Conservation (phyloP, 1,140 invertebrate genomes). For the Ceratosolen solmsi region DNA sequence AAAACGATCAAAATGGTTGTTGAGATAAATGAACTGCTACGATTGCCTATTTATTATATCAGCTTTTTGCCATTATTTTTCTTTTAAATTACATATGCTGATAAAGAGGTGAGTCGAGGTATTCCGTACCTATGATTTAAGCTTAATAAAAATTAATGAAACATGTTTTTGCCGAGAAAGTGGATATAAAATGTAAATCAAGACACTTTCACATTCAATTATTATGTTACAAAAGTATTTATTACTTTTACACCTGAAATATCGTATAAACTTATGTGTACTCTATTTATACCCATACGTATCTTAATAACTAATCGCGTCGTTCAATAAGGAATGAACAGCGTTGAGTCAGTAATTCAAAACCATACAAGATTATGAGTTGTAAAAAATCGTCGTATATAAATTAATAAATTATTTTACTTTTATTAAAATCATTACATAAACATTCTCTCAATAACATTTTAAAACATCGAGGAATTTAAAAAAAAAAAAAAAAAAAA, state of each 20-base stretch:
- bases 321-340: not conserved
- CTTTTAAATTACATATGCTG: not conserved
- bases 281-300: not conserved
- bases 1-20: not conserved
- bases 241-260: not conserved
- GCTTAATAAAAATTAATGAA: slow-evolving; percentile 5
- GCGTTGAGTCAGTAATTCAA: not conserved
- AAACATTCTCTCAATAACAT: not conserved
- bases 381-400: not conserved
- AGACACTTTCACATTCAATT: not conserved
- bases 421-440: not conserved
- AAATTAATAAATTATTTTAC: not conserved
- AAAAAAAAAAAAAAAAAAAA: too few species aligned
- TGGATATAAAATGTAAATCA: not conserved
- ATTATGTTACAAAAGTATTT: slow-evolving; percentile 6
- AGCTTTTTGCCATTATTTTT: not conserved
- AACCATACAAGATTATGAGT: not conserved
- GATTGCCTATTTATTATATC: slow-evolving; percentile 1
- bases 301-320: slow-evolving; percentile 21
- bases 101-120: not conserved
- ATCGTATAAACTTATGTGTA: not conserved
- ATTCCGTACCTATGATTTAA: not conserved
- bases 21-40: not conserved
- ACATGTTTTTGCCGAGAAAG: not conserved
- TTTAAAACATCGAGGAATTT: too few species aligned